Conservation (phyloP, 1,140 invertebrate genomes). For the Orchesella cincta region DNA sequence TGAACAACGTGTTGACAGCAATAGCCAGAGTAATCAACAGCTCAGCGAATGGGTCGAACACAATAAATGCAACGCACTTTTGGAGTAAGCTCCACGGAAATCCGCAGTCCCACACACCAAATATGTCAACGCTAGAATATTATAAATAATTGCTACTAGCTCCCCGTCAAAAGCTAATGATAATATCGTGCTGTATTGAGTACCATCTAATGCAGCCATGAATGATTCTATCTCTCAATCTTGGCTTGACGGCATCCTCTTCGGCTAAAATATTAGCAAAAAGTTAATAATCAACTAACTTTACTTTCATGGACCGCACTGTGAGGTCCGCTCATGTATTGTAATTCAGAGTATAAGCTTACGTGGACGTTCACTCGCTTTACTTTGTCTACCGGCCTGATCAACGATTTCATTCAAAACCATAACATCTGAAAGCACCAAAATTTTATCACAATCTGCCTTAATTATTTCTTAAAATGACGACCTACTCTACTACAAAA, state of each 20-base stretch:
- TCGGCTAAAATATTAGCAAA: neutral
- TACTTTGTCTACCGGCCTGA: constrained; percentile 83
- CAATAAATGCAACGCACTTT: constrained; percentile 83
- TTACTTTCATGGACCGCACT: too few species aligned
- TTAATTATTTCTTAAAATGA: too few species aligned
- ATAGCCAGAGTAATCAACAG: constrained; percentile 97
- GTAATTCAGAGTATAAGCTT: too few species aligned
- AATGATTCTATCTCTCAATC: neutral
- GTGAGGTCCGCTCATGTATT: too few species aligned
- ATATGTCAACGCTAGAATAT: constrained; percentile 81
- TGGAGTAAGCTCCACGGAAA: constrained; percentile 86
- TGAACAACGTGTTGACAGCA: constrained; percentile 95
- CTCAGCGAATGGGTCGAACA: constrained; percentile 97
- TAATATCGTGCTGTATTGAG: too few species aligned
- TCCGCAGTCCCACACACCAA: constrained; percentile 97
- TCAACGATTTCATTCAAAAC: constrained; percentile 96
- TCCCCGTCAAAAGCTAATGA: neutral
- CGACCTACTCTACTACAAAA: too few species aligned
- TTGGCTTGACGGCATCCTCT: neutral
- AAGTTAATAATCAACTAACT: constrained; percentile 31
- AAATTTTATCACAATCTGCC: too few species aligned
- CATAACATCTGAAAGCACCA: constrained; percentile 95
- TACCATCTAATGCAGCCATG: neutral
- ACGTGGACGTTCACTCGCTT: too few species aligned
- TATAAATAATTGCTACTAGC: constrained; percentile 52